Evolutionary conservation across 2,113 vertebrate species (phyloP), one percentile per base, ranked within the genome.

Genomic region (Trichechus manatus): DNA sequence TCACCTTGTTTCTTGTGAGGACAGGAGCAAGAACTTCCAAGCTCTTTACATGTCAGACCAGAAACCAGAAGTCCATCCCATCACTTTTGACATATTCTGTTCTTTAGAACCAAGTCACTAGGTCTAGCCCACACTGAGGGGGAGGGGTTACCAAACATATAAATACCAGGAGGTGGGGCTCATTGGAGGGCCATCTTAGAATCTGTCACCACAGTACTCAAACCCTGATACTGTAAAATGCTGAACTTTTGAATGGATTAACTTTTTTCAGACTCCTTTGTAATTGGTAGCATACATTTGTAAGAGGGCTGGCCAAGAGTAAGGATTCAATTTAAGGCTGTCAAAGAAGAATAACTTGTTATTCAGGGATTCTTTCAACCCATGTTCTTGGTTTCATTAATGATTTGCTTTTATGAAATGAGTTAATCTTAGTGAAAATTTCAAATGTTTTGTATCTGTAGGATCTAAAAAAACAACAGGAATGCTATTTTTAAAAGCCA

Each of bases 401-500:
- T 95, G 15, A 87, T 90, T 87, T 91, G 9, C 59, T 87, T 94
- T 87, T 72, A 63, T 91, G 50, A 91, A 96, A 68, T 75, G 39
- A 83, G 53, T 81, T 92, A 89, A 50, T 79, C 29, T 75, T 85
- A 89, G 47, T 92, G 70, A 93, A 87, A 95, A 89, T 17, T 80
- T 85, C 64, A 95, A 93, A 66, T 80, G 10, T 72, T 77, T 88
- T 78, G 39, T 59, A 27, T 77, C 15, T 92, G n/a, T 89, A 88
- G 84, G 63, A 91, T 59, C 42, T 81, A 72, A 87, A 83, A 36
- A 83, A 91, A 88, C n/a, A 90, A 31, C 66, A 70, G 15, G 17
- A 91, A 74, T 92, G 6, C 63, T 84, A 10, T 75, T 95, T 87
- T 94, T 91, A 84, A 95, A 94, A 93, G 93, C 79, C 20, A 70